phyloP scores from a whole-genome alignment of 2,797 vertebrate species.

The Leuciscus waleckii region DNA sequence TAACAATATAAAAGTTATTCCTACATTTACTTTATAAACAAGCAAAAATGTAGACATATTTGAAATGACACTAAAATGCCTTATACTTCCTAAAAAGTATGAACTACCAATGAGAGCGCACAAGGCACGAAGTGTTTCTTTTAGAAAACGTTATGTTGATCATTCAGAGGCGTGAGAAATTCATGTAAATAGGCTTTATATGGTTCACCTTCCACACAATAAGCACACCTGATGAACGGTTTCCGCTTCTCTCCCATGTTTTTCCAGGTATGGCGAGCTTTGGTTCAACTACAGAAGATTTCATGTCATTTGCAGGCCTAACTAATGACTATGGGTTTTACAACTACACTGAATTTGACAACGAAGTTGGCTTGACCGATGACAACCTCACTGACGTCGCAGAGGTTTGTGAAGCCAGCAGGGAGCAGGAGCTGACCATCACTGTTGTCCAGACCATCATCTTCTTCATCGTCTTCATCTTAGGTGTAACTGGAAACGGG shows the following conservation, averaged over 20 bases:
- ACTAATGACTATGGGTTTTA: neutral
- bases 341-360: neutral
- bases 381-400: neutral
- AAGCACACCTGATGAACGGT: neutral
- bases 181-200: neutral
- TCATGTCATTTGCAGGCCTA: accelerated
- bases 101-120: neutral
- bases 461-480: constrained; percentile 78
- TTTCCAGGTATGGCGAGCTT: neutral
- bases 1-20: neutral
- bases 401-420: constrained; percentile 73
- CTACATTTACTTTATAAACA: neutral
- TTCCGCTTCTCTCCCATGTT: constrained; percentile 5
- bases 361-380: neutral
- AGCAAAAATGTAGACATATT: neutral
- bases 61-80: neutral
- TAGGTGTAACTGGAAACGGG: constrained; percentile 84
- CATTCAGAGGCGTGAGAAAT: neutral
- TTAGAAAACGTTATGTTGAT: neutral
- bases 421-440: constrained; percentile 62
- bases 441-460: constrained; percentile 79
- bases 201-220: neutral
- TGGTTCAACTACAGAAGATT: neutral
- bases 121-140: neutral
- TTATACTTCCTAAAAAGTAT: neutral